Evolutionary conservation across 2,797 vertebrate species (phyloP).

Genomic region (Zenarchopterus dispar): DNA sequence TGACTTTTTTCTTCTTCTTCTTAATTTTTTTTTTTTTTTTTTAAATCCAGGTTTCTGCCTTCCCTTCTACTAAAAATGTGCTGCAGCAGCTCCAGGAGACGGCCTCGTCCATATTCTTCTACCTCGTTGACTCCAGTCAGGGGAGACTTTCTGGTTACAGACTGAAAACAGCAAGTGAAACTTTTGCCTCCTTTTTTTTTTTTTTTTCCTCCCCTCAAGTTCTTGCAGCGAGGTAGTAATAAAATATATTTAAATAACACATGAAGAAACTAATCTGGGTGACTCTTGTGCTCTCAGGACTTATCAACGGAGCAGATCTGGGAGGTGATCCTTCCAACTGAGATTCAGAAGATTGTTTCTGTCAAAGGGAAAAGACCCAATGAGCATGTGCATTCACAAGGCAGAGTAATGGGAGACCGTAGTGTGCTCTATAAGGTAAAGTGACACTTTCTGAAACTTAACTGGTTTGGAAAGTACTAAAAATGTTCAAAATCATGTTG

Average conservation of each 20-base stretch:
- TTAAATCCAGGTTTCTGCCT: conserved; percentile 87
- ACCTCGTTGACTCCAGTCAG: conserved; percentile 88
- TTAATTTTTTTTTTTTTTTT: neutral
- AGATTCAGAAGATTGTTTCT: conserved; percentile 89
- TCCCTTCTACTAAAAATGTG: conserved; percentile 94
- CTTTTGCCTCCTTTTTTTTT: neutral
- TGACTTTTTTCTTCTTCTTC: neutral
- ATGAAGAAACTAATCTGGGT: neutral
- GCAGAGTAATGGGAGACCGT: conserved; percentile 97
- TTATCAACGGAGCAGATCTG: conserved; percentile 92
- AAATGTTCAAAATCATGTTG: neutral
- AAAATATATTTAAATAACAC: neutral
- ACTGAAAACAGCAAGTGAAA: conserved; percentile 85
- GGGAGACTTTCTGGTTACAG: conserved; percentile 92
- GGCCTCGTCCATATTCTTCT: conserved; percentile 93
- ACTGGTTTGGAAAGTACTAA: neutral
- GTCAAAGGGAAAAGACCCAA: conserved; percentile 93
- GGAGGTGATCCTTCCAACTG: conserved; percentile 89
- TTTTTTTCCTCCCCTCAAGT: neutral
- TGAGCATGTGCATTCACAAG: conserved; percentile 97
- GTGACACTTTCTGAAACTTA: neutral
- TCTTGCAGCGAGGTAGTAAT: neutral
- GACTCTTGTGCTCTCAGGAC: conserved; percentile 78
- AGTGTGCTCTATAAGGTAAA: conserved; percentile 97
- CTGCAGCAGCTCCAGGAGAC: conserved; percentile 93